Evolutionary conservation across 2,113 vertebrate species (phyloP).

Genomic region (Peromyscus leucopus): DNA sequence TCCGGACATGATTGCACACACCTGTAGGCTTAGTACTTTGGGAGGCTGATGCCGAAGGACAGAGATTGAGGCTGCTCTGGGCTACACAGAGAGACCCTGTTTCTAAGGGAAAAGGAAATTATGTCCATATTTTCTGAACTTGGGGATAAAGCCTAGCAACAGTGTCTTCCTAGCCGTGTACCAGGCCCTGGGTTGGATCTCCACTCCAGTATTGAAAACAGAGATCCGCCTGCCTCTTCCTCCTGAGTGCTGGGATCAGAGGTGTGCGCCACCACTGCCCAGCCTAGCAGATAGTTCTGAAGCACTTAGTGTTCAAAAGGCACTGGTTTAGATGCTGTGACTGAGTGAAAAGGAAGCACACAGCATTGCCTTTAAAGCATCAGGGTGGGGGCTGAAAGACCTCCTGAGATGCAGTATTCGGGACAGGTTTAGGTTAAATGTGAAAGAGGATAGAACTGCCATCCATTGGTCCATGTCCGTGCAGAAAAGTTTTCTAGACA

Average conservation of each 20-base stretch:
- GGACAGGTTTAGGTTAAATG: neutral
- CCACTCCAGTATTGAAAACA: neutral
- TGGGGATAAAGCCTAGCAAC: neutral
- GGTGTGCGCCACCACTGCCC: too few species aligned
- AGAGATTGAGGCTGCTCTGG: neutral
- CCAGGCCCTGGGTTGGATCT: neutral
- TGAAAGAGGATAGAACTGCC: neutral
- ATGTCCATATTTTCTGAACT: neutral
- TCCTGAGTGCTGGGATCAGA: too few species aligned
- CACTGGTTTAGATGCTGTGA: neutral
- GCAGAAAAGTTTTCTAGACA: neutral
- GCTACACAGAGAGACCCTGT: neutral
- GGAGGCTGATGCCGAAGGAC: neutral
- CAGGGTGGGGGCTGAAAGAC: neutral
- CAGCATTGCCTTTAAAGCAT: neutral
- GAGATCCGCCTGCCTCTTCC: too few species aligned
- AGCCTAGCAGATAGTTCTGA: neutral
- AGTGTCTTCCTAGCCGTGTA: neutral
- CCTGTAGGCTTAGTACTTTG: neutral
- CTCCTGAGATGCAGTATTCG: neutral
- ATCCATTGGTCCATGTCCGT: fast-evolving
- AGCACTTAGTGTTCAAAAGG: too few species aligned
- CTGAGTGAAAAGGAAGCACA: neutral
- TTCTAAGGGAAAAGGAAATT: neutral
- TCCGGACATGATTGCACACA: neutral